These are phyloP conservation scores for Meandrusa payeni DNA, from an alignment of 2,888 invertebrate genomes.

Conservation along the genomic window DNA sequence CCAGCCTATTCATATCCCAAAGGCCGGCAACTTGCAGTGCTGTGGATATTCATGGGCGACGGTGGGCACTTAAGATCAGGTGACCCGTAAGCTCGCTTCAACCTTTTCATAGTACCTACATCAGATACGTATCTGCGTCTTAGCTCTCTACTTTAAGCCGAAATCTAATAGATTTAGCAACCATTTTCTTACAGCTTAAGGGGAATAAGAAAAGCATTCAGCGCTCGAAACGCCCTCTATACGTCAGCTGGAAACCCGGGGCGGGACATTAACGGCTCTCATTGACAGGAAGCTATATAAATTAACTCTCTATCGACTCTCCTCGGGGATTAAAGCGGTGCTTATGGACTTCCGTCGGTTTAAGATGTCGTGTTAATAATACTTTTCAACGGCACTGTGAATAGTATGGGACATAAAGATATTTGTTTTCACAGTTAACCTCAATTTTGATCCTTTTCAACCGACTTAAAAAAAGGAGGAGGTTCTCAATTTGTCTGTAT, in stretches of 20 bases:
- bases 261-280: conserved; percentile 48
- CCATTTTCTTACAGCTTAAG: conserved; percentile 15
- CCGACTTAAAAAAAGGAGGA: too few relatives aligned
- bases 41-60: too few relatives aligned
- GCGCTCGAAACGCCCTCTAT: conserved; percentile 33
- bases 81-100: too few relatives aligned
- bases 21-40: too few relatives aligned
- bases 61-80: too few relatives aligned
- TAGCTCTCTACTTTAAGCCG: not conserved
- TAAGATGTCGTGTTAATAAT: conserved; percentile 3
- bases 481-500: too few relatives aligned
- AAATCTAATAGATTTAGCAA: conserved; percentile 11
- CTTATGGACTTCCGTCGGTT: conserved; percentile 12
- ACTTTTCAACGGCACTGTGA: not conserved
- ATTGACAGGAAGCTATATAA: conserved; percentile 50
- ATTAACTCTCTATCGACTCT: conserved; percentile 51
- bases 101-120: too few relatives aligned
- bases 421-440: too few relatives aligned
- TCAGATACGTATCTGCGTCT: too few relatives aligned
- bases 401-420: not conserved
- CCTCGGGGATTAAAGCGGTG: conserved; percentile 34
- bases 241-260: conserved; percentile 39
- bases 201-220: conserved; percentile 24
- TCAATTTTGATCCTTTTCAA: too few relatives aligned
- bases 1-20: too few relatives aligned